Evolutionary conservation across 2,888 invertebrate genomes (phyloP).

Genomic region (Venusia cambrica): DNA sequence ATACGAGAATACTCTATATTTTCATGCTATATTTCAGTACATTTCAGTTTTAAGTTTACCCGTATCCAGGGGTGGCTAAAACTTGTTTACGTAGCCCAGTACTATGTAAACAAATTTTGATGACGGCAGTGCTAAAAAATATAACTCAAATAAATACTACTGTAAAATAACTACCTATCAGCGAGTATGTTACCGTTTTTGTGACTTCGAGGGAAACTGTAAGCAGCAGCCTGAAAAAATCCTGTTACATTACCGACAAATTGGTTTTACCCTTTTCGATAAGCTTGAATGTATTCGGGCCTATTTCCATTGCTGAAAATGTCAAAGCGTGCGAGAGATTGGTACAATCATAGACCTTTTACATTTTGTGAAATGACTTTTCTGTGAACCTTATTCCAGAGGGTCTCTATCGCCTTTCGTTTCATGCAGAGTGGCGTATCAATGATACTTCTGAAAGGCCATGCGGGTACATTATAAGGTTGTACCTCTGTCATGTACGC

Average conservation of each 20-base stretch:
- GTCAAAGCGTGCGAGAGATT: slow-evolving; percentile 23
- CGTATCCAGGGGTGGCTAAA: too few relatives aligned
- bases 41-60: too few relatives aligned
- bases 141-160: too few relatives aligned
- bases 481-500: too few relatives aligned
- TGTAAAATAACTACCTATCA: not conserved
- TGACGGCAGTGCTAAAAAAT: too few relatives aligned
- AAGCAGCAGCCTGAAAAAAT: slow-evolving; percentile 12
- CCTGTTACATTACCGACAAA: slow-evolving; percentile 12
- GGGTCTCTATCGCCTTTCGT: slow-evolving; percentile 37
- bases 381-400: slow-evolving; percentile 35
- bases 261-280: slow-evolving; percentile 17
- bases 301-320: slow-evolving; percentile 18
- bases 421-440: slow-evolving; percentile 54
- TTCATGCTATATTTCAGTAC: too few relatives aligned
- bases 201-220: not conserved
- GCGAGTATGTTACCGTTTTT: slow-evolving; percentile 4
- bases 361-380: slow-evolving; percentile 39
- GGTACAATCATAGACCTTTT: slow-evolving; percentile 30
- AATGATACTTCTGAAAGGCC: slow-evolving; percentile 37
- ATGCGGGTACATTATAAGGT: slow-evolving; percentile 15
- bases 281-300: slow-evolving; percentile 11
- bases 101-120: too few relatives aligned
- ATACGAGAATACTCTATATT: too few relatives aligned
- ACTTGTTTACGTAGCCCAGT: too few relatives aligned